Evolutionary conservation across 2,888 invertebrate species (phyloP).

Genomic region (Conchocele bisecta): DNA sequence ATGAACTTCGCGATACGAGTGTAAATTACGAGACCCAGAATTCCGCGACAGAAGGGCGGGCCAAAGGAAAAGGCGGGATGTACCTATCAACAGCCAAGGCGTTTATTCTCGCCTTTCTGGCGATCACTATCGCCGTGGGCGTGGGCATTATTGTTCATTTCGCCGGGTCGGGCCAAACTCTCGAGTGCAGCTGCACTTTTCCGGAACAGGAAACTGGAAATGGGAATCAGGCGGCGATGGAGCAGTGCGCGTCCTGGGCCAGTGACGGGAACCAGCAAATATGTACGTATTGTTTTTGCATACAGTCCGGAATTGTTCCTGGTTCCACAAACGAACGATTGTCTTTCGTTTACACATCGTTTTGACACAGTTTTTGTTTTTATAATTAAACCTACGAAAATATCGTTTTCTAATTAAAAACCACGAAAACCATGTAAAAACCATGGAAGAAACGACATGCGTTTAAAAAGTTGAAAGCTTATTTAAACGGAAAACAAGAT

Average conservation of each 20-base stretch:
- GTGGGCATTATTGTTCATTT: conserved; percentile 76
- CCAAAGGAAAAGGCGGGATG: conserved; percentile 39
- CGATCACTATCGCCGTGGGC: conserved; percentile 68
- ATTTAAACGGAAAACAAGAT: too few relatives aligned
- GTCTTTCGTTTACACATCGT: too few relatives aligned
- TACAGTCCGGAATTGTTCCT: too few relatives aligned
- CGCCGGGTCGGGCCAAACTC: conserved; percentile 83
- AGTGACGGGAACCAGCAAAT: conserved; percentile 47
- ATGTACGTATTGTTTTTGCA: conserved; percentile 55
- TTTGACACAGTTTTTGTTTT: too few relatives aligned
- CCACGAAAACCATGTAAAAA: too few relatives aligned
- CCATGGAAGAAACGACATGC: too few relatives aligned
- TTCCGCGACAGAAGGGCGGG: not conserved
- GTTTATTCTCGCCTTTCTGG: conserved; percentile 69
- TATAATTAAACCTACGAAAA: too few relatives aligned
- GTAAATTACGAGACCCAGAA: conserved; percentile 38
- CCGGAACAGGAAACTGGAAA: conserved; percentile 10
- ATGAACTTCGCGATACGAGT: conserved; percentile 43
- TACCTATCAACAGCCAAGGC: conserved; percentile 61
- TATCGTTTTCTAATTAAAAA: too few relatives aligned
- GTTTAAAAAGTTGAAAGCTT: too few relatives aligned
- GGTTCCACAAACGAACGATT: too few relatives aligned
- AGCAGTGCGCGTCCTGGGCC: conserved; percentile 52
- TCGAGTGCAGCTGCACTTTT: conserved; percentile 64
- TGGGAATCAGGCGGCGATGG: conserved; percentile 18